Conservation (phyloP, 37 sponge, comb jelly and placozoan species). For the Chondrilla cf. caribensis region DNA sequence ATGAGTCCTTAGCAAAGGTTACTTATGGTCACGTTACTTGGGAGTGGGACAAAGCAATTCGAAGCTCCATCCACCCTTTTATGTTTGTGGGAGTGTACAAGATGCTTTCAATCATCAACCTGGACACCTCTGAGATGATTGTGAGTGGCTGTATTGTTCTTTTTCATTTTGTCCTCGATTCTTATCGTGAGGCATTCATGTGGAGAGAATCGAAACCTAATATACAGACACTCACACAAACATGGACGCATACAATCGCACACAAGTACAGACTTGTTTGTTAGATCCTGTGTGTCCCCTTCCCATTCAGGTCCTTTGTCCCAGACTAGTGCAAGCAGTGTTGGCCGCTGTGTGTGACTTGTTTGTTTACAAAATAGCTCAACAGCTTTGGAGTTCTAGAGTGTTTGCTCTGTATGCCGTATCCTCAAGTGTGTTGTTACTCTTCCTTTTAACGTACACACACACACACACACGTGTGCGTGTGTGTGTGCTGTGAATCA, state of each 20-base stretch:
- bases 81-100: constrained; percentile 68
- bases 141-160: too few relatives aligned
- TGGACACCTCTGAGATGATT: constrained; percentile 48
- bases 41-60: constrained; percentile 82
- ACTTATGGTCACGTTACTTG: constrained; percentile 83
- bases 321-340: constrained; percentile 62
- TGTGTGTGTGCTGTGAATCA: too few relatives aligned
- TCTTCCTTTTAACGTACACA: too few relatives aligned
- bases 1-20: background rate
- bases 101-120: constrained; percentile 31
- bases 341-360: constrained; percentile 64
- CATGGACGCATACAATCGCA: background rate
- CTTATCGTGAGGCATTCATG: background rate
- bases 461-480: too few relatives aligned
- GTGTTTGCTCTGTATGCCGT: background rate
- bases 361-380: constrained; percentile 63
- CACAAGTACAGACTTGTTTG: too few relatives aligned
- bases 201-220: background rate
- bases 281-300: too few relatives aligned
- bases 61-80: constrained; percentile 78
- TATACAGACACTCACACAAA: background rate
- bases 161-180: background rate
- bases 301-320: constrained; percentile 2
- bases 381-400: constrained; percentile 34
- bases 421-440: too few relatives aligned